Conservation (phyloP, 2,888 invertebrate genomes). For the Tuta absoluta region DNA sequence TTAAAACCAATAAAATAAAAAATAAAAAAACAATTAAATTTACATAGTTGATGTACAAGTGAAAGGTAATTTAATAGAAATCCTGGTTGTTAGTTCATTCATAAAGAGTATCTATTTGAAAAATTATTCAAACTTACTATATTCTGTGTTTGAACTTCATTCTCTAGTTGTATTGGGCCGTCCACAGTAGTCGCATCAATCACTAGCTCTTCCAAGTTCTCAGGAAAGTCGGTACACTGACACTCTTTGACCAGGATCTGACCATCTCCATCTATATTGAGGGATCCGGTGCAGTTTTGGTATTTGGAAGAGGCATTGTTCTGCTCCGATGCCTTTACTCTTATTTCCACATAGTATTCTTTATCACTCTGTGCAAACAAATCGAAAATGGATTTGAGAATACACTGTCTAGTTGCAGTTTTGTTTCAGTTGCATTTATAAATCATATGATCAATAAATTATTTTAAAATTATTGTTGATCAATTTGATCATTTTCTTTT, state of each 20-base stretch:
- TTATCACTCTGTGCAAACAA: slow-evolving; percentile 53
- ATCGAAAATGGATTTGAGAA: neutral
- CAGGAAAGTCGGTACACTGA: slow-evolving; percentile 3
- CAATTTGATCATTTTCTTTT: no score
- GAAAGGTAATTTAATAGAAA: no score
- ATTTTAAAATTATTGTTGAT: no score
- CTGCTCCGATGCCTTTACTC: slow-evolving; percentile 52
- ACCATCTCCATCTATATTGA: slow-evolving; percentile 48
- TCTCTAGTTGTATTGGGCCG: slow-evolving; percentile 59
- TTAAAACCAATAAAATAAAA: neutral
- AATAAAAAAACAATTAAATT: no score
- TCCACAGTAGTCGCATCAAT: neutral
- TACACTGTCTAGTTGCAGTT: no score
- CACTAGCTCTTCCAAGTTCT: slow-evolving; percentile 34
- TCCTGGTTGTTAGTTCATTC: no score
- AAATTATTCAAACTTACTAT: slow-evolving; percentile 49
- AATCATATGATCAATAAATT: no score
- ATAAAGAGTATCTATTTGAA: no score
- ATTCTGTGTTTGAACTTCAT: slow-evolving; percentile 64
- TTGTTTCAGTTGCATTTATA: no score
- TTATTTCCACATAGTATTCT: slow-evolving; percentile 53
- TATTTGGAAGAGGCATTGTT: slow-evolving; percentile 49
- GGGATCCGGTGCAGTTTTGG: slow-evolving; percentile 56
- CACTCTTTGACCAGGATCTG: slow-evolving; percentile 47
- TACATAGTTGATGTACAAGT: no score